Percentiles rank a stretch among this genome's conserved stretches.
These are phyloP conservation scores for Melanocharis versteri DNA, from an alignment of 2,113 vertebrate genomes.

Conservation along the genomic window DNA sequence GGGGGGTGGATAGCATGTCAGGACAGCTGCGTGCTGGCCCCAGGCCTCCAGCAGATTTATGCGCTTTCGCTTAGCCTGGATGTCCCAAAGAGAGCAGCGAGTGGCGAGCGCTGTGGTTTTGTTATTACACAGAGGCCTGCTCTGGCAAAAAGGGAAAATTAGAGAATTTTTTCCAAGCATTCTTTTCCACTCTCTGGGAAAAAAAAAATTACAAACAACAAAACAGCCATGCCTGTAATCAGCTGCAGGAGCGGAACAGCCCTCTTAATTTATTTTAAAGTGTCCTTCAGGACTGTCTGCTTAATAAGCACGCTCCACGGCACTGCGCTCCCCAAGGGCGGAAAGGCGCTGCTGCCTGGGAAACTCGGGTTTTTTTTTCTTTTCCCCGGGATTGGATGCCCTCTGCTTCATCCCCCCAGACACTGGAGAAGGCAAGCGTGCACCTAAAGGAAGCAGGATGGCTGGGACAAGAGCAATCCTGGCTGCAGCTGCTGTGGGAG, in stretches of 20 bases:
- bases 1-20: background rate
- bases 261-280: conserved; percentile 70
- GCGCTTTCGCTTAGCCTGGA: background rate
- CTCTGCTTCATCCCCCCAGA: background rate
- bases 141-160: conserved; percentile 11
- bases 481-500: fast-evolving
- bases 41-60: conserved; percentile 1
- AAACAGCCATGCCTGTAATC: conserved; percentile 25
- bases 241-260: conserved; percentile 27
- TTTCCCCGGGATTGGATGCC: background rate
- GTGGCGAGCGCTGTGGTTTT: background rate
- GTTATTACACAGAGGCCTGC: conserved; percentile 33
- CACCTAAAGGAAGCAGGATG: background rate
- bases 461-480: background rate
- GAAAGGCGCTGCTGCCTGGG: conserved; percentile 47
- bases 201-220: background rate
- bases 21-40: background rate
- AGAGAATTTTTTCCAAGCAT: background rate
- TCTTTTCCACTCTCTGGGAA: background rate
- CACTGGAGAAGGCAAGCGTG: background rate
- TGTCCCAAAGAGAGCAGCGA: conserved; percentile 35
- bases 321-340: conserved; percentile 40
- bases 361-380: background rate
- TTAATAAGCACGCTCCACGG: conserved; percentile 58
- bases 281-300: conserved; percentile 67